Percentiles rank a stretch among this genome's conserved stretches.
Evolutionary conservation across 1,140 invertebrate genomes (phyloP).

Genomic region (Sycobia sp.): DNA sequence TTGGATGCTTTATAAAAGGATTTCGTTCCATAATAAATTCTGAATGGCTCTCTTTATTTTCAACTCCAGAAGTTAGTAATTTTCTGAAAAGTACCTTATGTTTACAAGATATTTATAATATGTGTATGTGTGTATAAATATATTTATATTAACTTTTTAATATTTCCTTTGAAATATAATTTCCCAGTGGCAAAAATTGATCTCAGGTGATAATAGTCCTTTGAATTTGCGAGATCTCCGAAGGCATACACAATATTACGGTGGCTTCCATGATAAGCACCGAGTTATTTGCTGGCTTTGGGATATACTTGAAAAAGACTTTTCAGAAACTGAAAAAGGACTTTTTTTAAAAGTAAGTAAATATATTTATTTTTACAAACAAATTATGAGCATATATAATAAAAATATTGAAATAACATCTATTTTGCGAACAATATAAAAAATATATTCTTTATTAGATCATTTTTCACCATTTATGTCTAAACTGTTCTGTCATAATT

Average conservation of each 20-base stretch:
- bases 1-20: constrained; percentile 92
- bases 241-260: constrained; percentile 96
- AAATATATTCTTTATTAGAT: too few species aligned
- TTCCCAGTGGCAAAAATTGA: constrained; percentile 78
- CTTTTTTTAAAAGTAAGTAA: constrained; percentile 85
- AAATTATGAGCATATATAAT: too few species aligned
- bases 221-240: constrained; percentile 90
- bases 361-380: not conserved
- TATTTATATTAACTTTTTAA: too few species aligned
- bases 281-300: constrained; percentile 97
- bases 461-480: too few species aligned
- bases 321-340: constrained; percentile 86
- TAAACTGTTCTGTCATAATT: too few species aligned
- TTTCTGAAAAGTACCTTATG: not conserved
- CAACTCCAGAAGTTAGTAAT: constrained; percentile 84
- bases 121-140: too few species aligned
- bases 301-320: constrained; percentile 97
- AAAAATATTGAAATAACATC: too few species aligned
- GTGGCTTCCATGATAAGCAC: constrained; percentile 98
- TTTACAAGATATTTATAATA: too few species aligned
- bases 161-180: too few species aligned
- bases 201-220: constrained; percentile 89
- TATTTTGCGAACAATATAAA: too few species aligned
- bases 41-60: constrained; percentile 95
- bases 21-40: constrained; percentile 94